Percentiles rank a stretch among this genome's conserved stretches.
phyloP scores from a whole-genome alignment of 1,140 invertebrate species.

The Zaprionus kolodkinae region DNA sequence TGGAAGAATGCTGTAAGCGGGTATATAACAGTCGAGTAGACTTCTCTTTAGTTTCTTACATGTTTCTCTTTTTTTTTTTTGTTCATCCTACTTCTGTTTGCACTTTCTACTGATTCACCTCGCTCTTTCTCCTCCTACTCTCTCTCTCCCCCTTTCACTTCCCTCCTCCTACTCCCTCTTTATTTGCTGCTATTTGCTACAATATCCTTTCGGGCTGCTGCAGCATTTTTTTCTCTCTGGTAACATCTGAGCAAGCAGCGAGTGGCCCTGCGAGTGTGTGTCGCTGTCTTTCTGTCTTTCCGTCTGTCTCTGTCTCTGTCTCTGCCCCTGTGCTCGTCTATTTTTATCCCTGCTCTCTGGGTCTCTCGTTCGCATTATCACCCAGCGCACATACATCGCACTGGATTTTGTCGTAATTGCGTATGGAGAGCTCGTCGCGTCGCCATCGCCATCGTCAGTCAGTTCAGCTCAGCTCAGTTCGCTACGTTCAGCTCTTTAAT shows the following conservation, averaged over 20 bases:
- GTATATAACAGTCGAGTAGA: no score
- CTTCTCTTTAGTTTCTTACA: neutral
- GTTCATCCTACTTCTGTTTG: slow-evolving; percentile 21
- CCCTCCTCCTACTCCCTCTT: slow-evolving; percentile 24
- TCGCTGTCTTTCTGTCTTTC: neutral
- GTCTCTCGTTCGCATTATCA: slow-evolving; percentile 73
- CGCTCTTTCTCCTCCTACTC: slow-evolving; percentile 25
- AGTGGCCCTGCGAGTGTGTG: neutral
- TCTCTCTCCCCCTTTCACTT: slow-evolving; percentile 23
- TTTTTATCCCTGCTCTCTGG: slow-evolving; percentile 60
- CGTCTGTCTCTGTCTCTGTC: slow-evolving; percentile 23
- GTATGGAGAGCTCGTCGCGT: slow-evolving; percentile 72
- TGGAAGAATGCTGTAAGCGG: no score
- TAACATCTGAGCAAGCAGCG: slow-evolving; percentile 27
- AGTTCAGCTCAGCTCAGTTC: slow-evolving; percentile 12
- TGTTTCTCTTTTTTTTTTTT: neutral
- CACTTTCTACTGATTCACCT: slow-evolving; percentile 12
- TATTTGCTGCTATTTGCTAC: slow-evolving; percentile 64
- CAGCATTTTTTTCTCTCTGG: slow-evolving; percentile 12
- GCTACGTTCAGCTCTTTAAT: slow-evolving; percentile 67
- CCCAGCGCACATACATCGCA: slow-evolving; percentile 51
- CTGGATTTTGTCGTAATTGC: slow-evolving; percentile 77
- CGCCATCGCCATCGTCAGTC: slow-evolving; percentile 31
- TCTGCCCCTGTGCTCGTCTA: slow-evolving; percentile 49
- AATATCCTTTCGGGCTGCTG: slow-evolving; percentile 65